A percentile compares a stretch with the other conserved stretches of the same genome.
Conservation (phyloP, 2,888 invertebrate species). For the Galerucella calmariensis region DNA sequence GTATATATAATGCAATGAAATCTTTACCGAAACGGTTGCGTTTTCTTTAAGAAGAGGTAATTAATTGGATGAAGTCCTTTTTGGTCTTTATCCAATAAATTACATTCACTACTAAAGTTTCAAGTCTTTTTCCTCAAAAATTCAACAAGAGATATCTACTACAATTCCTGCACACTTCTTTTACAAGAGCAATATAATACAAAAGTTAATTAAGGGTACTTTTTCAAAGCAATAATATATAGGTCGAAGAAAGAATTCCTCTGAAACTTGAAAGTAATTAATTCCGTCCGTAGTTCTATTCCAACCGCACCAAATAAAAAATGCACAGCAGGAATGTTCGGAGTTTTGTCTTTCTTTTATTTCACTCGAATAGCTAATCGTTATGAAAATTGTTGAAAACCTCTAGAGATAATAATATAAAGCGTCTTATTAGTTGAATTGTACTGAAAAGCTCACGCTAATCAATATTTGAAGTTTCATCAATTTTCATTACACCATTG, state of each 20-base stretch:
- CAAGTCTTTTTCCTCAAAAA: conserved; percentile 34
- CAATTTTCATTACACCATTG: no score
- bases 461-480: no score
- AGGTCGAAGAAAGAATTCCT: conserved; percentile 35
- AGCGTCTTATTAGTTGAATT: no score
- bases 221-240: conserved; percentile 40
- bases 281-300: conserved; percentile 20
- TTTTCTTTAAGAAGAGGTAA: conserved; percentile 23
- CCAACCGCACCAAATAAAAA: conserved; percentile 26
- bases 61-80: conserved; percentile 37
- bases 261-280: conserved; percentile 43
- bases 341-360: neutral
- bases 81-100: conserved; percentile 37
- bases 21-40: no score
- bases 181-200: conserved; percentile 40
- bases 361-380: conserved; percentile 7
- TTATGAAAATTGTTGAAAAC: neutral
- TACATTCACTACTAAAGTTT: conserved; percentile 38
- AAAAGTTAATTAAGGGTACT: conserved; percentile 43
- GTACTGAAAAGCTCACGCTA: no score
- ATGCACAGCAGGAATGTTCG: conserved; percentile 19
- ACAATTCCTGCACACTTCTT: conserved; percentile 33
- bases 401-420: no score
- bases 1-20: no score
- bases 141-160: conserved; percentile 37